Evolutionary conservation across 2,113 vertebrate genomes (phyloP).

Genomic region (Brachypteracias leptosomus): DNA sequence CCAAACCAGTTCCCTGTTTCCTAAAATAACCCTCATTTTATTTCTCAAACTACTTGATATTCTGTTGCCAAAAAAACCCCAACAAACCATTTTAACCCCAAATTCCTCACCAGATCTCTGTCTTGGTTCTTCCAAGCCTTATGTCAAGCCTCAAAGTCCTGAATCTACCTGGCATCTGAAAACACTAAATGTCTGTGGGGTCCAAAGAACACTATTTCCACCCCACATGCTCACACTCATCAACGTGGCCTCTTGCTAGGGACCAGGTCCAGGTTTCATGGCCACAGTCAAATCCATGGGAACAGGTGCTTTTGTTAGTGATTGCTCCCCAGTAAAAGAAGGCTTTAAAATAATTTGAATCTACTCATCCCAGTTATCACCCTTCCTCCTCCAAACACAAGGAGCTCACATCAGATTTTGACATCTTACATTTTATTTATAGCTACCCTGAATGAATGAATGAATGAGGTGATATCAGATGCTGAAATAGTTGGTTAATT

Average conservation of each 20-base stretch:
- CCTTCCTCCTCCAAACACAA: not conserved
- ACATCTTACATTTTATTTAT: not conserved
- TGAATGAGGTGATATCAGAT: not conserved
- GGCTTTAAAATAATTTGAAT: not conserved
- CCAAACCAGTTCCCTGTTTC: constrained; percentile 3
- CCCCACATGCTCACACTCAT: not conserved
- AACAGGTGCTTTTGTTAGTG: not conserved
- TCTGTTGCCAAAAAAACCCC: not conserved
- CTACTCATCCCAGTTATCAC: not conserved
- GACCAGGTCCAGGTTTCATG: not conserved
- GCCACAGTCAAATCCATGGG: constrained; percentile 11
- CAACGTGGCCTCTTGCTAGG: not conserved
- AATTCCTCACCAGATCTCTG: not conserved
- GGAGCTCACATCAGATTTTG: not conserved
- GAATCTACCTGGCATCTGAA: not conserved
- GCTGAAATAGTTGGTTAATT: constrained; percentile 7
- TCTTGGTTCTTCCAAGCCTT: constrained; percentile 2
- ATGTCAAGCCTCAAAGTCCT: not conserved
- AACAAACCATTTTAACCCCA: not conserved
- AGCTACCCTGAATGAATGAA: not conserved
- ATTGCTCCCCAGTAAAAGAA: not conserved
- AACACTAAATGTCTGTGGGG: not conserved
- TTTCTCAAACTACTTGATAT: not conserved
- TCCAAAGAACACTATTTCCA: not conserved
- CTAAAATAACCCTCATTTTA: not conserved